phyloP scores from a whole-genome alignment of 1,140 invertebrate species.

The Eupristina koningsbergeri region DNA sequence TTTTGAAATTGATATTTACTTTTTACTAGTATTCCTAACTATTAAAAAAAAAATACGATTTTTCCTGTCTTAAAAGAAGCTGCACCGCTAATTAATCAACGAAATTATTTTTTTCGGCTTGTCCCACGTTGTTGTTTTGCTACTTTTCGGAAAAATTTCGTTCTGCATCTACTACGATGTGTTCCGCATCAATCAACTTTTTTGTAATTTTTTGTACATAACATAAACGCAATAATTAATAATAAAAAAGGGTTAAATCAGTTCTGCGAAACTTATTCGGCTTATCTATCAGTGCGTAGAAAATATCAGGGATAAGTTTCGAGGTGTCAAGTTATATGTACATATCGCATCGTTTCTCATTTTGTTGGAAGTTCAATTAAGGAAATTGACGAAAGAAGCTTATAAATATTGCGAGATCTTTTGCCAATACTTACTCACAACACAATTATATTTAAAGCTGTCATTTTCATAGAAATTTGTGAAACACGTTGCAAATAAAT shows the following conservation, averaged over 20 bases:
- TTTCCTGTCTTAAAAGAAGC: not conserved
- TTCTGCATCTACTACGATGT: conserved; percentile 23
- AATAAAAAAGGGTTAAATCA: conserved; percentile 43
- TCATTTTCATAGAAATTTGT: not conserved
- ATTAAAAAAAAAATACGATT: conserved; percentile 20
- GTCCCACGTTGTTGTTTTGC: not conserved
- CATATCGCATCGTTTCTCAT: conserved; percentile 1
- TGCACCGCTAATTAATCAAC: conserved; percentile 9
- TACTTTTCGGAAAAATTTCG: conserved; percentile 12
- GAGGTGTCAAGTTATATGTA: conserved; percentile 13
- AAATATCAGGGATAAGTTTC: conserved; percentile 43
- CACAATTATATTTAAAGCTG: not conserved
- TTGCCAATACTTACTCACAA: not conserved
- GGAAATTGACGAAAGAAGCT: conserved; percentile 29
- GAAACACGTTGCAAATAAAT: not conserved
- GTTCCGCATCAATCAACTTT: conserved; percentile 37
- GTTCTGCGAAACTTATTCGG: conserved; percentile 48
- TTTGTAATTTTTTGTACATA: conserved; percentile 22
- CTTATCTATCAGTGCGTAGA: conserved; percentile 42
- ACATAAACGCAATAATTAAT: conserved; percentile 23
- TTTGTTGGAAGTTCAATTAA: not conserved
- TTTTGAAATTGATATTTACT: conserved; percentile 21
- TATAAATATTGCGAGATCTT: conserved; percentile 3
- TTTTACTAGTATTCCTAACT: conserved; percentile 28
- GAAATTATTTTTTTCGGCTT: not conserved